These are phyloP conservation scores for Peromyscus maniculatus DNA, from an alignment of 2,113 vertebrate species.

Conservation along the genomic window DNA sequence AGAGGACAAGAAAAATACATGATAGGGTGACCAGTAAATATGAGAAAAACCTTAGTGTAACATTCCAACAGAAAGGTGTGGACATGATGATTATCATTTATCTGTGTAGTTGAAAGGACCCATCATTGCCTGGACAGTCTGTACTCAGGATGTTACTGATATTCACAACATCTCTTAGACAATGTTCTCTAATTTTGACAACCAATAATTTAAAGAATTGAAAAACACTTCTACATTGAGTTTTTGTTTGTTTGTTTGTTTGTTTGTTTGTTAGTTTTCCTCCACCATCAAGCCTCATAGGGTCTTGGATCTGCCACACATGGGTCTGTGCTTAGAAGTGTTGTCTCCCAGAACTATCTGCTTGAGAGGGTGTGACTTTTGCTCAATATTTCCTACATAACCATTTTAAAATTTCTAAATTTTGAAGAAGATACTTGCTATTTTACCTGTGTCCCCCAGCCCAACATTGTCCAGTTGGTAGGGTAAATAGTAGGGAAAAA, in stretches of 20 bases:
- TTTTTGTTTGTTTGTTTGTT: background rate
- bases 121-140: background rate
- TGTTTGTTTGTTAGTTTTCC: background rate
- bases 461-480: background rate
- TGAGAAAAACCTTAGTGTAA: background rate
- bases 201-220: background rate
- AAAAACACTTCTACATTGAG: background rate
- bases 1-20: background rate
- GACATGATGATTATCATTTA: background rate
- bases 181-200: background rate
- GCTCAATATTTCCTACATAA: background rate
- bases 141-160: background rate
- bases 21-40: background rate
- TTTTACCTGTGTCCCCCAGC: background rate
- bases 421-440: background rate
- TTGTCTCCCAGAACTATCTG: fast-evolving
- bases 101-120: background rate
- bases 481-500: background rate
- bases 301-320: fast-evolving
- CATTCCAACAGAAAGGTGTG: background rate
- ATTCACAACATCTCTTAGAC: background rate
- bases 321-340: background rate
- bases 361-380: fast-evolving
- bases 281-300: fast-evolving
- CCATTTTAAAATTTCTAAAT: background rate